phyloP scores from a whole-genome alignment of 2,113 vertebrate species.

The Dicerorhinus sumatrensis region DNA sequence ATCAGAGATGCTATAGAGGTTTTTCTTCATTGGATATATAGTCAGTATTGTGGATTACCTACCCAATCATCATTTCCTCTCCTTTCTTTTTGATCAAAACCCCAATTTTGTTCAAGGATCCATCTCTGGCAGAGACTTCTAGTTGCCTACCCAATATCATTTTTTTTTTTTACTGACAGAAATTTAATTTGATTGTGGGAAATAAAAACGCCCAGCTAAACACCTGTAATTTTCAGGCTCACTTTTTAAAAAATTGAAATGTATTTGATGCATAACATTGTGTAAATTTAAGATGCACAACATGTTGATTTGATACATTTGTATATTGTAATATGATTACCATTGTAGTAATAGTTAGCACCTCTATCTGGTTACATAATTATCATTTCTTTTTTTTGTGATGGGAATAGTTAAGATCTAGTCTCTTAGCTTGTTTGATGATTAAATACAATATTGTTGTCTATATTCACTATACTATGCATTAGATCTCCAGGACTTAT shows the following conservation, averaged over 20 bases:
- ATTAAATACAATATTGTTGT: background rate
- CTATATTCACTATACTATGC: background rate
- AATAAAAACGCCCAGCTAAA: background rate
- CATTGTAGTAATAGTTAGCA: background rate
- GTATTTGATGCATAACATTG: background rate
- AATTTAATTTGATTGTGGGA: background rate
- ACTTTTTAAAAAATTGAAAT: background rate
- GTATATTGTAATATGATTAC: background rate
- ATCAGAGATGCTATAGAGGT: background rate
- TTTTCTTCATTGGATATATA: background rate
- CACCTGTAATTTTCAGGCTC: background rate
- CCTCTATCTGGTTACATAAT: background rate
- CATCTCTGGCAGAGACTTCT: background rate
- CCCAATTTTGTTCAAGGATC: background rate
- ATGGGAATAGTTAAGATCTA: conserved; percentile 10
- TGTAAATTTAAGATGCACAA: background rate
- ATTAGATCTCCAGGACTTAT: background rate
- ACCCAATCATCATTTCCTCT: background rate
- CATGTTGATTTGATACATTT: background rate
- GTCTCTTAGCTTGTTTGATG: background rate
- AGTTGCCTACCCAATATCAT: background rate
- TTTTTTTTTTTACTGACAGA: conserved; percentile 19
- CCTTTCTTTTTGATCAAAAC: background rate
- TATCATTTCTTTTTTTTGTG: background rate
- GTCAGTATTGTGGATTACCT: background rate